Base-by-base conservation (phyloP, 2,797 vertebrate species). In the Onychomys torridus region DNA sequence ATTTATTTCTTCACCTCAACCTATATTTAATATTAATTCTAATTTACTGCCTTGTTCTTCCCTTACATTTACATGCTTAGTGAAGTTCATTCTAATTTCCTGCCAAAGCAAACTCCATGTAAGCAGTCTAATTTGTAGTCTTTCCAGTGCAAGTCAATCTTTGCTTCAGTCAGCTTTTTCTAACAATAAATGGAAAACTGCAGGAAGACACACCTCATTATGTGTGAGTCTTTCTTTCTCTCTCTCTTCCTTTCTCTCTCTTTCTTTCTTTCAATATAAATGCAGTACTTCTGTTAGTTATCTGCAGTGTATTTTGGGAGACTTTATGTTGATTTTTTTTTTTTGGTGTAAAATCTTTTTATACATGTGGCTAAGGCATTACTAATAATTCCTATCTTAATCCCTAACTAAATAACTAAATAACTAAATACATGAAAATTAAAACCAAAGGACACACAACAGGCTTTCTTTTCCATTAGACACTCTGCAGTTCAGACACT, bases 181-280 rank as follows among this genome's bases (percentile, higher is more conserved):
- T 65, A 25, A 77, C 2, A 6, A 3, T n/a, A 16, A 63, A 46
- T 46, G 4, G 8, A 32, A 55, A 61, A 21, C 16, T 3, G 6
- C 37, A 37, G 1, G 21, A 9, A 75, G 0, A 5, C 9, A 4
- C 5, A 13, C 8, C 5, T 78, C 5, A 81, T 32, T 2, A 12
- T 40, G 8, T 4, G n/a, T n/a, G 6, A 19, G 8, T 55, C 21
- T 52, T 59, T 52, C 49, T 52, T 12, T 52, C 10, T 14, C 12
- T 13, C 4, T 52, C 13, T 52, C 10, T 52, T 3, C 14, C 16
- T 55, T 14, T 52, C 12, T 52, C 49, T 52, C 11, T 49, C 9
- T 43, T 40, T 49, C 27, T 19, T 34, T 92, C 27, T 91, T 57
- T 49, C 59, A 17, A 10, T 40, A 65, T 52, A 11, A 37, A 43